Base-by-base conservation (phyloP, 2,113 vertebrate species). In the Nematolebias whitei region DNA sequence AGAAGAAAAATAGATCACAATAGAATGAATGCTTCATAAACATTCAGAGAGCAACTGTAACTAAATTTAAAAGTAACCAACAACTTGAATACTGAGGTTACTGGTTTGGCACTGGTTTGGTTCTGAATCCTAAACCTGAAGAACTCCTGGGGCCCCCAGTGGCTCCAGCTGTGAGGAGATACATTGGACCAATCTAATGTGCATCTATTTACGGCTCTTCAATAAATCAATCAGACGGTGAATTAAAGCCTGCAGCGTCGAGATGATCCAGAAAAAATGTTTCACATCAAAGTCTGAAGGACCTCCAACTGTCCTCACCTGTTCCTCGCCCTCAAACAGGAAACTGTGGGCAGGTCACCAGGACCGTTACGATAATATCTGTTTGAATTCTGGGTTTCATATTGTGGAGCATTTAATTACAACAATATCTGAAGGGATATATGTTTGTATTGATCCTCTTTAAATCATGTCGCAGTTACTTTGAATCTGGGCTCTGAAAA, bases 141-240 rank as follows among this genome's bases (percentile, higher is more conserved):
- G 26, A 29, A 29, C 26, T 29, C 26, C 26, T 29, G 26, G 32
- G 69, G 56, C 39, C 50, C 45, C n/a, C 38, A 18, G 45, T 44
- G 1, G 12, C 49, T 64, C 59, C 67, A 24, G 63, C 60, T 26
- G 50, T 51, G 64, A 23, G 64, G 26, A 38, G 61, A 72, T 43
- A 19, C 47, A 66, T 76, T 13, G 71, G 63, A 57, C 64, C 47
- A 38, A 79, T 75, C 60, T 62, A 15, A 23, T 57, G 74, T 85
- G 71, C 32, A 55, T 69, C 47, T 58, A 53, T 52, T 16, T 26
- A 63, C 78, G 52, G 69, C 72, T 53, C 65, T 29, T 77, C 78
- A 77, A 84, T 82, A 75, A 84, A 79, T 82, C 76, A 79, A 65
- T 68, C 63, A 44, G 0, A 18, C n/a, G 55, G 35, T 69, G 76